Conservation (phyloP, 1,140 invertebrate species). For the Schmidtea mediterranea region DNA sequence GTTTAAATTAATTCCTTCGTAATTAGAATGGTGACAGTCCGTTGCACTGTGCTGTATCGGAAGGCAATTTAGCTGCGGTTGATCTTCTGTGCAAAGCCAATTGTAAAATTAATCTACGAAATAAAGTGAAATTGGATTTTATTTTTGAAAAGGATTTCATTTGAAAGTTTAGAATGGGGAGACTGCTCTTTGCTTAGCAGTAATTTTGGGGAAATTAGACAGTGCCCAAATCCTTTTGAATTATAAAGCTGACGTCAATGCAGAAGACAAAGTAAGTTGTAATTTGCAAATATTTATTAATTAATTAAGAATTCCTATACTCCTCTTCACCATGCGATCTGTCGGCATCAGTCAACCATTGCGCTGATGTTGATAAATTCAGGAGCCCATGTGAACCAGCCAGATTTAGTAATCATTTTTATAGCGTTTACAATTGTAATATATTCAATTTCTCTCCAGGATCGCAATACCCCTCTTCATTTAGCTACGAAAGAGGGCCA, state of each 20-base stretch:
- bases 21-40: too few relatives aligned
- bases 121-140: too few relatives aligned
- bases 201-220: constrained; percentile 32
- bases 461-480: constrained; percentile 46
- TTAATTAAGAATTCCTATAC: constrained; percentile 28
- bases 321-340: constrained; percentile 37
- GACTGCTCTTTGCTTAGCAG: constrained; percentile 32
- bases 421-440: background rate
- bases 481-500: constrained; percentile 41
- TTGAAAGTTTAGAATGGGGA: constrained; percentile 30
- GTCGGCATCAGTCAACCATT: constrained; percentile 38
- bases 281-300: constrained; percentile 1
- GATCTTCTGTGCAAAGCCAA: too few relatives aligned
- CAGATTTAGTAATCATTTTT: constrained; percentile 33
- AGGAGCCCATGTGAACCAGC: constrained; percentile 44
- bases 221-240: constrained; percentile 62
- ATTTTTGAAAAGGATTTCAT: too few relatives aligned
- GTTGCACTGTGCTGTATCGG: too few relatives aligned
- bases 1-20: too few relatives aligned
- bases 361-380: constrained; percentile 65
- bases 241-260: constrained; percentile 67
- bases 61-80: too few relatives aligned
- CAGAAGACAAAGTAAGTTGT: constrained; percentile 27
- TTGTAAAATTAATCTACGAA: too few relatives aligned
- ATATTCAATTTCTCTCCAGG: constrained; percentile 24